A percentile compares a stretch with the other conserved stretches of the same genome.
Evolutionary conservation across 2,888 invertebrate genomes (phyloP).

Genomic region (Pasiphila rectangulata): DNA sequence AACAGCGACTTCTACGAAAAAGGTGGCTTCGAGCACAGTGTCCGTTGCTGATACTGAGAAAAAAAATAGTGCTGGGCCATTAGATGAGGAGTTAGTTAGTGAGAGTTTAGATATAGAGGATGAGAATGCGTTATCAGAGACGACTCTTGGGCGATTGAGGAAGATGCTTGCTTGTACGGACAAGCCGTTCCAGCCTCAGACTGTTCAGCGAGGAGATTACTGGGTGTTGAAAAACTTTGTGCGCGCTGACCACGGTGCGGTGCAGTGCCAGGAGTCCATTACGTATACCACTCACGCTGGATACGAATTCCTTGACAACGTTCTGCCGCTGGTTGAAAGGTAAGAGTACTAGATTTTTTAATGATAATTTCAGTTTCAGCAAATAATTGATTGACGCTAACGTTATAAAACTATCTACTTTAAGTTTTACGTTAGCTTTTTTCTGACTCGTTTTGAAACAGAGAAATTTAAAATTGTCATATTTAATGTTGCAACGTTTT

Average conservation of each 20-base stretch:
- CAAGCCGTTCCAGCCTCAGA: constrained; percentile 80
- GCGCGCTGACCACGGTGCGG: constrained; percentile 84
- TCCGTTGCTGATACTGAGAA: constrained; percentile 59
- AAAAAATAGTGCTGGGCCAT: constrained; percentile 57
- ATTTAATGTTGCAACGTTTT: too few species aligned
- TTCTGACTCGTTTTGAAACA: too few species aligned
- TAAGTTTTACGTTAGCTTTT: too few species aligned
- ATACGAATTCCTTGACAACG: constrained; percentile 94
- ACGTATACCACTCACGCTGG: constrained; percentile 97
- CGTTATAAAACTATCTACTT: too few species aligned
- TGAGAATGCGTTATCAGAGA: constrained; percentile 61
- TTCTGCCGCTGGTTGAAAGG: constrained; percentile 90
- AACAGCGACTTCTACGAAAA: constrained; percentile 64
- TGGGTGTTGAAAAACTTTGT: constrained; percentile 95
- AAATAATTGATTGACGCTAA: too few species aligned
- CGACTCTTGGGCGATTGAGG: constrained; percentile 62
- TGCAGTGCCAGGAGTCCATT: constrained; percentile 90
- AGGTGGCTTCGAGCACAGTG: constrained; percentile 69
- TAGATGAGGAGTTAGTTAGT: constrained; percentile 56
- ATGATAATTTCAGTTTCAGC: too few species aligned
- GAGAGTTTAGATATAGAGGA: constrained; percentile 63
- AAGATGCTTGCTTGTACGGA: constrained; percentile 83
- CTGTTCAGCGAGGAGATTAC: constrained; percentile 88
- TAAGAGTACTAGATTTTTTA: too few species aligned
- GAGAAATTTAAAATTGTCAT: too few species aligned